Conservation (phyloP, 2,797 vertebrate genomes). For the Percopsis omiscomaycus region DNA sequence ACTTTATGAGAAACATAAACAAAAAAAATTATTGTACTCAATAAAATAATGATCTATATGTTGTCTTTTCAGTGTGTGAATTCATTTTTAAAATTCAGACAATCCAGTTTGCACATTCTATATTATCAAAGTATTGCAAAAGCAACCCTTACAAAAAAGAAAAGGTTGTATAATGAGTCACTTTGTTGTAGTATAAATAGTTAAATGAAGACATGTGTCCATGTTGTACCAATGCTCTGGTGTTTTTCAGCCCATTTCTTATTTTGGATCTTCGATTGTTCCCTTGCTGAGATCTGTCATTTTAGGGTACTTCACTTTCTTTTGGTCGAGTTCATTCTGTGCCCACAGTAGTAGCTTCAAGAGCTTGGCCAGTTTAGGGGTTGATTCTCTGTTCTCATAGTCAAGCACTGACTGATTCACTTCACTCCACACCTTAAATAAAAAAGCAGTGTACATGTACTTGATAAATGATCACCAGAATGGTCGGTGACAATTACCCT, state of each 20-base stretch:
- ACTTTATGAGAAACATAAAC: conserved; percentile 65
- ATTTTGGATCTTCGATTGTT: conserved; percentile 96
- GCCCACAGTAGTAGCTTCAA: conserved; percentile 98
- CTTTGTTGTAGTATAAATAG: conserved; percentile 80
- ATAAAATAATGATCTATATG: conserved; percentile 53
- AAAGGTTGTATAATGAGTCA: conserved; percentile 72
- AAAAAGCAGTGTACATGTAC: conserved; percentile 20
- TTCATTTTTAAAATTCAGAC: conserved; percentile 64
- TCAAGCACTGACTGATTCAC: conserved; percentile 97
- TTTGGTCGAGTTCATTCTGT: conserved; percentile 99
- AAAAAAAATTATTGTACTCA: conserved; percentile 59
- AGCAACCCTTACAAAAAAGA: conserved; percentile 73
- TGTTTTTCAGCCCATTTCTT: conserved; percentile 61
- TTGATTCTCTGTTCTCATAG: conserved; percentile 97
- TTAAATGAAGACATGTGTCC: conserved; percentile 69
- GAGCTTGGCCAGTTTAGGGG: conserved; percentile 96
- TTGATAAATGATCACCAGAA: not conserved
- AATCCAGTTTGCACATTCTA: conserved; percentile 68
- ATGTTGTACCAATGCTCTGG: conserved; percentile 56
- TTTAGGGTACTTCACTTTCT: conserved; percentile 99
- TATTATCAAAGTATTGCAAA: conserved; percentile 76
- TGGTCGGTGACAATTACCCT: not conserved
- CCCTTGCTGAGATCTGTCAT: conserved; percentile 99
- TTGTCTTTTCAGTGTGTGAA: conserved; percentile 53
- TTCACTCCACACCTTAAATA: conserved; percentile 95